Evolutionary conservation across 2,888 invertebrate species (phyloP).

Genomic region (Stenotaenia linearis): DNA sequence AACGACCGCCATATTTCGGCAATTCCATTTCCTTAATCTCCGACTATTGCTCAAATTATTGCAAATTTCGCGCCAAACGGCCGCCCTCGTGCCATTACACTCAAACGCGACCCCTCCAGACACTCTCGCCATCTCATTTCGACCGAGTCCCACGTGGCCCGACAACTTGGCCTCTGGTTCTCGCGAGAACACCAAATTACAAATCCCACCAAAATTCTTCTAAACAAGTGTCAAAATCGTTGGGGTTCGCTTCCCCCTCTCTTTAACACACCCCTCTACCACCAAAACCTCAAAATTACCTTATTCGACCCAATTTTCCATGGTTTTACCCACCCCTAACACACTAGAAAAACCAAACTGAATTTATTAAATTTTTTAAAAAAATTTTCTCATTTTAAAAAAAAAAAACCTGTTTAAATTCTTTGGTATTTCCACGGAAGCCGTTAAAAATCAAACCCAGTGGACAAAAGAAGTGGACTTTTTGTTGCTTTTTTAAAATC

Average conservation of each 20-base stretch:
- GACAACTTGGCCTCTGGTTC: background rate
- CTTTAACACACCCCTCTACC: too few species aligned
- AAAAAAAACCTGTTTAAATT: background rate
- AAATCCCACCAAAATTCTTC: too few species aligned
- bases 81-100: background rate
- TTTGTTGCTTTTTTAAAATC: background rate
- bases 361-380: too few species aligned
- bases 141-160: background rate
- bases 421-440: background rate
- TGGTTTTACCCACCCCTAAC: background rate
- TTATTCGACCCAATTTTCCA: background rate
- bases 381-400: background rate
- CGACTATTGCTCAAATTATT: background rate
- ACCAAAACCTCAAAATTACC: background rate
- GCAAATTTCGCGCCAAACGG: background rate
- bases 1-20: background rate
- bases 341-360: background rate
- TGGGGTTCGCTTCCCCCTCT: background rate
- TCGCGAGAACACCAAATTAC: background rate
- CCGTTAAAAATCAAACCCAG: background rate
- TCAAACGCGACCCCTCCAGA: background rate
- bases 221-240: too few species aligned
- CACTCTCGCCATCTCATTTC: background rate
- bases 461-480: background rate
- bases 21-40: background rate